Percentiles rank a stretch among this genome's conserved stretches.
Evolutionary conservation across 2,888 invertebrate genomes (phyloP).

Genomic region (Nematopogon swammerdamellus): DNA sequence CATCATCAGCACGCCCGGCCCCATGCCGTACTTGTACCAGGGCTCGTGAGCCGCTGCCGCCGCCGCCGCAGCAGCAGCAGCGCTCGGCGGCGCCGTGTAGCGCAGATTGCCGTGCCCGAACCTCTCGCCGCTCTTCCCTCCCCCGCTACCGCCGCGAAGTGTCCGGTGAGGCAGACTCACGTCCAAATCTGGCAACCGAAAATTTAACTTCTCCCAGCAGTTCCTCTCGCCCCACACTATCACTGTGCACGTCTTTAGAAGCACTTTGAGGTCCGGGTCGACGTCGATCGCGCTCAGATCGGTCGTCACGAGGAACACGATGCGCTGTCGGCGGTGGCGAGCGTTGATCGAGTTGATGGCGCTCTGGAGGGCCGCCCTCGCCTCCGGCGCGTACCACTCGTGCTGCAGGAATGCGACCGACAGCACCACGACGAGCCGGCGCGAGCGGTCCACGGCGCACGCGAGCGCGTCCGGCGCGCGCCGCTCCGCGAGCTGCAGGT

Average conservation of each 20-base stretch:
- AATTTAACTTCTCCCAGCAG: slow-evolving; percentile 86
- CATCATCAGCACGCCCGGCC: slow-evolving; percentile 46
- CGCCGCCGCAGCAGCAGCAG: slow-evolving; percentile 14
- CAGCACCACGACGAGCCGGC: slow-evolving; percentile 75
- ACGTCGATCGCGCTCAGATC: slow-evolving; percentile 61
- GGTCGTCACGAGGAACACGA: slow-evolving; percentile 52
- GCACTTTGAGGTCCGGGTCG: slow-evolving; percentile 71
- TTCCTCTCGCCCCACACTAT: slow-evolving; percentile 78
- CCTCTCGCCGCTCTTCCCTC: slow-evolving; percentile 44
- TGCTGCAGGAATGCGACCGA: slow-evolving; percentile 77
- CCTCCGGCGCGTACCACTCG: slow-evolving; percentile 82
- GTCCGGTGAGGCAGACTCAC: slow-evolving; percentile 56
- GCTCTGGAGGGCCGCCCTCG: slow-evolving; percentile 76
- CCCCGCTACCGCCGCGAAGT: slow-evolving; percentile 50
- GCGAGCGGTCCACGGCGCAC: slow-evolving; percentile 57
- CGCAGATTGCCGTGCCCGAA: slow-evolving; percentile 49
- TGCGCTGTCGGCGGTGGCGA: slow-evolving; percentile 59
- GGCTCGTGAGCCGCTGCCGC: slow-evolving; percentile 37
- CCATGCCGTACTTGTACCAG: slow-evolving; percentile 51
- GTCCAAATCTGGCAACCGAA: slow-evolving; percentile 77
- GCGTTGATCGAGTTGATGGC: slow-evolving; percentile 65
- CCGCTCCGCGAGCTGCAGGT: slow-evolving; percentile 55
- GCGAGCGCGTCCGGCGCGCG: slow-evolving; percentile 52
- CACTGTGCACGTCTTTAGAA: slow-evolving; percentile 70
- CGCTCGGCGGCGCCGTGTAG: slow-evolving; percentile 47